Conservation (phyloP, 2,888 invertebrate genomes). For the Protonemura montana region DNA sequence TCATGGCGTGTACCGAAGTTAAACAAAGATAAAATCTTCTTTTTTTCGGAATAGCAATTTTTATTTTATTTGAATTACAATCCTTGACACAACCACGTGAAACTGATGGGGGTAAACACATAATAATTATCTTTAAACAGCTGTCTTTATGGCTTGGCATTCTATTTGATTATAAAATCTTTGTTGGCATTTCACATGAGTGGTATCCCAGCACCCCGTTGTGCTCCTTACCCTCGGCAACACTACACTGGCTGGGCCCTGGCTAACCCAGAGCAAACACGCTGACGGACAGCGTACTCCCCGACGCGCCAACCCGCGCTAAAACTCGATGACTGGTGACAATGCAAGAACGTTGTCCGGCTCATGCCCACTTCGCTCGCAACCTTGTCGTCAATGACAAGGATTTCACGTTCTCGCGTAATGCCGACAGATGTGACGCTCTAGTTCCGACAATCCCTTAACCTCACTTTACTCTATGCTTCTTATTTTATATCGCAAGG, state of each 20-base stretch:
- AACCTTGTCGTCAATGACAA: background rate
- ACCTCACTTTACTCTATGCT: conserved; percentile 23
- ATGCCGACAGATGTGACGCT: conserved; percentile 26
- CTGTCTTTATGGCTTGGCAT: conserved; percentile 8
- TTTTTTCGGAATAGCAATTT: background rate
- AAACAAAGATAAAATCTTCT: background rate
- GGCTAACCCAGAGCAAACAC: conserved; percentile 30
- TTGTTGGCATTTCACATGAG: conserved; percentile 35
- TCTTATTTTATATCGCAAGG: conserved; percentile 25
- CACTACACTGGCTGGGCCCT: background rate
- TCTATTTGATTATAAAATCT: conserved; percentile 34
- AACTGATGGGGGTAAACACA: background rate
- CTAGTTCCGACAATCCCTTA: conserved; percentile 33
- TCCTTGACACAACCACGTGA: background rate
- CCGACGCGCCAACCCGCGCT: too few species aligned
- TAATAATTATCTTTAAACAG: conserved; percentile 33
- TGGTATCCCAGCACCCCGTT: background rate
- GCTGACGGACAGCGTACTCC: conserved; percentile 23
- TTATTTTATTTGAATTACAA: background rate
- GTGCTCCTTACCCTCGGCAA: background rate
- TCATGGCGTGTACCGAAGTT: background rate
- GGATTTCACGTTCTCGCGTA: background rate
- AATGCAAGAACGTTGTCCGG: conserved; percentile 33
- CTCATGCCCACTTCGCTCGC: background rate
- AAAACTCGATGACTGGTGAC: conserved; percentile 33